phyloP scores from a whole-genome alignment of 2,888 invertebrate species.

The Anagyrus pseudococci region DNA sequence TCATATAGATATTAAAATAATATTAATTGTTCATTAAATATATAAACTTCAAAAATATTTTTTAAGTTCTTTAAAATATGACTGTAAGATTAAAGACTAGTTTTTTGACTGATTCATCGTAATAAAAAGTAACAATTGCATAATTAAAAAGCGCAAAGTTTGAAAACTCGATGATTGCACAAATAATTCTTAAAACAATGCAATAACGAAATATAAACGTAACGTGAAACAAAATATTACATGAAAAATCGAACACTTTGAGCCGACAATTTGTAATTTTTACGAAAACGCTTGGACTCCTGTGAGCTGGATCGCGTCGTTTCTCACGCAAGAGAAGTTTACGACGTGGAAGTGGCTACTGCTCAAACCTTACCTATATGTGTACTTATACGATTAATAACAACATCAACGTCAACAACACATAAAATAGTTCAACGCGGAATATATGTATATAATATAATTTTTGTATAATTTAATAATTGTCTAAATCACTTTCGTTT shows the following conservation, averaged over 20 bases:
- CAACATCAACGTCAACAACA: conserved; percentile 62
- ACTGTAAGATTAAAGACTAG: conserved; percentile 6
- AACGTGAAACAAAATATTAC: conserved; percentile 9
- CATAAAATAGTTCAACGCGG: conserved; percentile 58
- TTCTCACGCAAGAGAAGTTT: conserved; percentile 3
- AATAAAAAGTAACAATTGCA: too few species aligned
- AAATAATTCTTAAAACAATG: conserved; percentile 6
- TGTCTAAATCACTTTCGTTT: conserved; percentile 6
- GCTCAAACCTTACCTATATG: conserved; percentile 33
- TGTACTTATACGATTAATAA: conserved; percentile 52
- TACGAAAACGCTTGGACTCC: conserved; percentile 17
- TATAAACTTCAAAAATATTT: conserved; percentile 8
- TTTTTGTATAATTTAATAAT: conserved; percentile 33
- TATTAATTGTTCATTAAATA: conserved; percentile 12
- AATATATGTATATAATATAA: conserved; percentile 37
- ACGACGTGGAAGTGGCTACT: conserved; percentile 20
- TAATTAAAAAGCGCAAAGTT: too few species aligned
- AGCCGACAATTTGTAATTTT: conserved; percentile 21
- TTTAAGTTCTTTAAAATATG: too few species aligned
- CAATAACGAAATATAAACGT: conserved; percentile 10
- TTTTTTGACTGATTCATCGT: conserved; percentile 6
- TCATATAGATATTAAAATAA: conserved; percentile 19
- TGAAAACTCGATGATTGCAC: too few species aligned
- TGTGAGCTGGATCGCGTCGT: conserved; percentile 3
- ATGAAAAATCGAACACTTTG: conserved; percentile 31